phyloP scores from a whole-genome alignment of 1,140 invertebrate genomes.

The Pseudomyrmex cubaensis region DNA sequence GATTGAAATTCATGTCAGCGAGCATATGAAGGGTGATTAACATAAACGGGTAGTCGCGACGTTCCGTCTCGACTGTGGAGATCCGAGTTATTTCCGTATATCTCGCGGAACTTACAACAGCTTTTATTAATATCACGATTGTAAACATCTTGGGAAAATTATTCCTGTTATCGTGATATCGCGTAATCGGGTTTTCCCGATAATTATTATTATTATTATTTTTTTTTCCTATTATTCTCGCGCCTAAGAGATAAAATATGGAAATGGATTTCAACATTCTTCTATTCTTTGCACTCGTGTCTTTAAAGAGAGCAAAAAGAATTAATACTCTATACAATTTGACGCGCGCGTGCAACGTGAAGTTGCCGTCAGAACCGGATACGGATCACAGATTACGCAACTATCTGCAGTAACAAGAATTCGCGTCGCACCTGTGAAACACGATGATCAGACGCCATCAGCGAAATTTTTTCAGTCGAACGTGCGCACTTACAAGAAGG shows the following conservation, averaged over 20 bases:
- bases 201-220: background rate
- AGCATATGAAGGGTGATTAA: conserved; percentile 23
- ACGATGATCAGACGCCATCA: conserved; percentile 46
- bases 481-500: conserved; percentile 18
- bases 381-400: conserved; percentile 45
- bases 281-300: background rate
- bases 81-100: background rate
- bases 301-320: background rate
- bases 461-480: conserved; percentile 37
- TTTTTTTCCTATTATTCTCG: background rate
- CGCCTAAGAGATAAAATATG: too few relatives aligned
- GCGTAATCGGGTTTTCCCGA: conserved; percentile 3
- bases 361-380: conserved; percentile 20
- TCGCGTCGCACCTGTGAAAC: conserved; percentile 50
- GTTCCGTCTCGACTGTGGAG: background rate
- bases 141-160: background rate
- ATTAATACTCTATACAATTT: background rate
- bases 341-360: background rate
- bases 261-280: too few relatives aligned
- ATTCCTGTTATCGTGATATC: background rate
- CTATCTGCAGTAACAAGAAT: conserved; percentile 31
- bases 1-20: background rate
- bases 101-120: background rate
- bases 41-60: background rate
- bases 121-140: conserved; percentile 10